phyloP scores from a whole-genome alignment of 2,888 invertebrate species.

The Nineta flava region DNA sequence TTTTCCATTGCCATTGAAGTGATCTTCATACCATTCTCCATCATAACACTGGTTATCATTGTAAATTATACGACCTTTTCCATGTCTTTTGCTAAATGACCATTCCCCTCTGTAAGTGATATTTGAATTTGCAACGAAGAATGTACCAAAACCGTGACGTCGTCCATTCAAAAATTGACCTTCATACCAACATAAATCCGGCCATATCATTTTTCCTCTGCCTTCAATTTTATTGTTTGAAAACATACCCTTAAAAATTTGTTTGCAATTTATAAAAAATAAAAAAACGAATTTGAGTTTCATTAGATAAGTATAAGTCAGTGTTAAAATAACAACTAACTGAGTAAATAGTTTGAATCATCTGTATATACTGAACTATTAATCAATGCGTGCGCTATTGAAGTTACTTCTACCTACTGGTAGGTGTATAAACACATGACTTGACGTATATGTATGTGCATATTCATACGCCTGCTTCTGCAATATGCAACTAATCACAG shows the following conservation, averaged over 20 bases:
- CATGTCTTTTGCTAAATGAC: slow-evolving; percentile 25
- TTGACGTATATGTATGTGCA: too few species aligned
- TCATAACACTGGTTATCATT: slow-evolving; percentile 24
- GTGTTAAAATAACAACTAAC: too few species aligned
- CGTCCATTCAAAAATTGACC: slow-evolving; percentile 39
- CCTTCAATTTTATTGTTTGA: slow-evolving; percentile 36
- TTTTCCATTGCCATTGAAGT: slow-evolving; percentile 33
- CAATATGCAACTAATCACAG: too few species aligned
- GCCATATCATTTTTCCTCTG: slow-evolving; percentile 35
- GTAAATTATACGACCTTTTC: slow-evolving; percentile 25
- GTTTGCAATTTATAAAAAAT: background rate
- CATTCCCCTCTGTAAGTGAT: slow-evolving; percentile 27
- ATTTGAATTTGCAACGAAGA: slow-evolving; percentile 17
- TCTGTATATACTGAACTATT: too few species aligned
- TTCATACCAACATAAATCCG: slow-evolving; percentile 38
- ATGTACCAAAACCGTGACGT: slow-evolving; percentile 29
- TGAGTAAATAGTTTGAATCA: too few species aligned
- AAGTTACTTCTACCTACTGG: too few species aligned
- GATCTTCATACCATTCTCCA: slow-evolving; percentile 26
- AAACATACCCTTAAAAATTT: slow-evolving; percentile 34
- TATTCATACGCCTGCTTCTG: too few species aligned
- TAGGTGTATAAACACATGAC: too few species aligned
- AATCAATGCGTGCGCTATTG: too few species aligned
- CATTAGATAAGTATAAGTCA: too few species aligned
- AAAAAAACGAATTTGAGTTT: background rate